A percentile compares a stretch with the other conserved stretches of the same genome.
Evolutionary conservation across 2,797 vertebrate genomes (phyloP).

Genomic region (Menidia menidia): DNA sequence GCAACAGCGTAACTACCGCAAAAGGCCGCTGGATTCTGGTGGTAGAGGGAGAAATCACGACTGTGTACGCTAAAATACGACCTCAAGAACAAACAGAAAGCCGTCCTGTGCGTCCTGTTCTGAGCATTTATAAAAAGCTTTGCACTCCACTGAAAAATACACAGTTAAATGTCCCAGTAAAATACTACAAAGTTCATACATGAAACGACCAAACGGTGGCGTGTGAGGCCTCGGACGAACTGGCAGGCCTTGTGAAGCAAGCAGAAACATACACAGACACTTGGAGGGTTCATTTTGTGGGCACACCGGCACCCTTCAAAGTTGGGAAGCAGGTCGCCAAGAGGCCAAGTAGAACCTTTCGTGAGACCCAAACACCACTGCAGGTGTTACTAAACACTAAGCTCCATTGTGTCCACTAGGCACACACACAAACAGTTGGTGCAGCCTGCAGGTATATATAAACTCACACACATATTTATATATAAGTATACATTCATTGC

Average conservation of each 20-base stretch:
- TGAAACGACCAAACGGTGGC: too few species aligned
- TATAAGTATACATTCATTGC: constrained; percentile 6
- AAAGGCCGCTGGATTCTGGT: not conserved
- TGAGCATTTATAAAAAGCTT: too few species aligned
- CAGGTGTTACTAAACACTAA: constrained; percentile 7
- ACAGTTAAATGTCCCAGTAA: too few species aligned
- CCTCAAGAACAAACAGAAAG: too few species aligned
- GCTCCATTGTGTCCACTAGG: not conserved
- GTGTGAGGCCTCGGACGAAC: too few species aligned
- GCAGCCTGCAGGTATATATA: constrained; percentile 29
- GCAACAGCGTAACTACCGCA: not conserved
- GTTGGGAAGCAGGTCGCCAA: constrained; percentile 1
- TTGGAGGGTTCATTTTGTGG: too few species aligned
- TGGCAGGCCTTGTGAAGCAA: not conserved
- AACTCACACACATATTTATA: too few species aligned
- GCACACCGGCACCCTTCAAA: not conserved
- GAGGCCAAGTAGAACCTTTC: not conserved
- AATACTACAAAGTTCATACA: too few species aligned
- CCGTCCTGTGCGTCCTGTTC: too few species aligned
- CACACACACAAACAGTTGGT: constrained; percentile 14
- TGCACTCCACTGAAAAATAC: too few species aligned
- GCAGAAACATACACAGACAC: not conserved
- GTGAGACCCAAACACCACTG: constrained; percentile 11
- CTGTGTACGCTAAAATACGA: too few species aligned
- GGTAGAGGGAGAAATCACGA: too few species aligned